Conservation (phyloP, 2,113 vertebrate genomes). For the Sylvietta virens region DNA sequence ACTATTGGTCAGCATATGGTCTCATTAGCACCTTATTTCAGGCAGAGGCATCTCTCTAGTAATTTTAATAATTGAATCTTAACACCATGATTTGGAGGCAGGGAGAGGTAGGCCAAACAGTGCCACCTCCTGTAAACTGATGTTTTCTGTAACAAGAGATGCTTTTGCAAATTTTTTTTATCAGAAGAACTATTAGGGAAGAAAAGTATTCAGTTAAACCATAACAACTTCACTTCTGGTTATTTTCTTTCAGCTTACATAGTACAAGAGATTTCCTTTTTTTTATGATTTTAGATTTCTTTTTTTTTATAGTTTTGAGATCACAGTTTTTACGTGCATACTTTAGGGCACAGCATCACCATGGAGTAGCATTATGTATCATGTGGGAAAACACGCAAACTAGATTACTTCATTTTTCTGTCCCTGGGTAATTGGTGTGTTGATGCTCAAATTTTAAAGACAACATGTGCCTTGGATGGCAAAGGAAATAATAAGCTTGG, state of each 20-base stretch:
- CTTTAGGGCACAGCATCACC: neutral
- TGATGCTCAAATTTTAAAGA: neutral
- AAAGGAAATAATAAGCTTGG: neutral
- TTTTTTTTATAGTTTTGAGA: neutral
- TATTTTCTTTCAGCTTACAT: neutral
- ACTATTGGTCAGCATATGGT: neutral
- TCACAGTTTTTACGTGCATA: neutral
- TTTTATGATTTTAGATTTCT: neutral
- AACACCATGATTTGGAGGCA: neutral
- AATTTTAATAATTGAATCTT: neutral
- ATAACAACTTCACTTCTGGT: neutral
- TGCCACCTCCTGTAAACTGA: neutral
- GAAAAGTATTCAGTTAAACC: neutral
- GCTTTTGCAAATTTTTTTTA: neutral
- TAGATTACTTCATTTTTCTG: neutral
- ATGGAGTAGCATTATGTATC: neutral
- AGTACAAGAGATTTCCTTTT: neutral
- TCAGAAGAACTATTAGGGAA: neutral
- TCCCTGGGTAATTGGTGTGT: rapidly evolving
- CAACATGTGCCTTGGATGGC: neutral
- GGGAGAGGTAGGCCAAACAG: neutral
- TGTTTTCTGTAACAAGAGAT: neutral
- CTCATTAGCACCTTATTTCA: neutral
- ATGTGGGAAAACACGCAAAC: neutral
- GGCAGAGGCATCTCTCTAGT: neutral